Evolutionary conservation across 2,888 invertebrate genomes (phyloP).

Genomic region (Papilio demoleus): DNA sequence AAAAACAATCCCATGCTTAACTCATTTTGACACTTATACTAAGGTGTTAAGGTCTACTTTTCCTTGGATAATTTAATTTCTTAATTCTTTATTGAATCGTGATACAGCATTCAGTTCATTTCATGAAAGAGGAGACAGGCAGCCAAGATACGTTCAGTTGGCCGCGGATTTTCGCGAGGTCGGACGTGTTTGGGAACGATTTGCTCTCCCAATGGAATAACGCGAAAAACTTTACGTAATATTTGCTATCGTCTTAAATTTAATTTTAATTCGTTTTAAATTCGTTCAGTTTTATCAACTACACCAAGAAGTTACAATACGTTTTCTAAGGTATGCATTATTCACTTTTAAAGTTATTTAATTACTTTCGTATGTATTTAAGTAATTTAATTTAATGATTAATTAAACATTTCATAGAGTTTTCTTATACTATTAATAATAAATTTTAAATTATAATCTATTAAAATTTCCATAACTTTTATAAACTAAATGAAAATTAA

Average conservation of each 20-base stretch:
- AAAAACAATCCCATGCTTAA: constrained; percentile 67
- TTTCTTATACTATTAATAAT: too few relatives aligned
- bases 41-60: constrained; percentile 42
- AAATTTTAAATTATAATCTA: too few relatives aligned
- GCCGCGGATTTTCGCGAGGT: constrained; percentile 79
- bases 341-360: neutral
- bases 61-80: constrained; percentile 39
- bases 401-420: neutral
- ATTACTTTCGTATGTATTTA: too few relatives aligned
- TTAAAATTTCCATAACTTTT: too few relatives aligned
- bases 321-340: constrained; percentile 10
- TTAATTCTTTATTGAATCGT: constrained; percentile 56
- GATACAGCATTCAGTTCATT: constrained; percentile 75
- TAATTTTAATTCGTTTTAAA: neutral
- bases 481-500: too few relatives aligned
- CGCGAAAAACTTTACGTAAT: constrained; percentile 73
- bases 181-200: constrained; percentile 53
- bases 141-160: constrained; percentile 71
- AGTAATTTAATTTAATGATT: neutral
- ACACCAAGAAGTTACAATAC: neutral
- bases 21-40: constrained; percentile 42
- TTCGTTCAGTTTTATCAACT: constrained; percentile 6
- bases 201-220: constrained; percentile 44
- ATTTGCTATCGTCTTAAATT: constrained; percentile 6
- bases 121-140: constrained; percentile 78